Evolutionary conservation across 2,797 vertebrate species (phyloP).

Genomic region (Gadopsis bispinosus): DNA sequence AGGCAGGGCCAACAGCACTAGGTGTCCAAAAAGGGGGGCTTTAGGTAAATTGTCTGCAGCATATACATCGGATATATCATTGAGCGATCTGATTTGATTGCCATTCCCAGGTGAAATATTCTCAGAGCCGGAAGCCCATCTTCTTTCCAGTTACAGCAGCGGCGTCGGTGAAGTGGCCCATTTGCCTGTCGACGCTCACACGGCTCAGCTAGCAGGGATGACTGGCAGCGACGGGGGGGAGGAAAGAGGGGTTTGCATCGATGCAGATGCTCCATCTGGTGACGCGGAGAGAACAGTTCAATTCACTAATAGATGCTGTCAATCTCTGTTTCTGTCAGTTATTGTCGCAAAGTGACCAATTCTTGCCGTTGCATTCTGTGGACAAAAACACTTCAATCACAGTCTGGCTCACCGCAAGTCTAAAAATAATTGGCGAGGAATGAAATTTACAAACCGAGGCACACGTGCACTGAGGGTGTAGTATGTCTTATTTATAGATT

Average conservation of each 20-base stretch:
- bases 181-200: conserved; percentile 69
- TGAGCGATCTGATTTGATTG: conserved; percentile 58
- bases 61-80: conserved; percentile 50
- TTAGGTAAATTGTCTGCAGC: conserved; percentile 42
- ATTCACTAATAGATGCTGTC: conserved; percentile 33
- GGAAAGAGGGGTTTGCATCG: conserved; percentile 22
- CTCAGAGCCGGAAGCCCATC: conserved; percentile 51
- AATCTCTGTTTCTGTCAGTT: conserved; percentile 20
- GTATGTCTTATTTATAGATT: not conserved
- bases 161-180: conserved; percentile 63
- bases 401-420: not conserved
- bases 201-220: conserved; percentile 48
- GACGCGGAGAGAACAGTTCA: conserved; percentile 1
- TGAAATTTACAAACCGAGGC: conserved; percentile 7
- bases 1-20: conserved; percentile 15
- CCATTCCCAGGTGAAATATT: conserved; percentile 55
- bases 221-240: conserved; percentile 32
- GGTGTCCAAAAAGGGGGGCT: conserved; percentile 11
- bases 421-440: conserved; percentile 30
- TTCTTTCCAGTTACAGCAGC: conserved; percentile 68
- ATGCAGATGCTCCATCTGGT: conserved; percentile 43
- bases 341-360: conserved; percentile 11
- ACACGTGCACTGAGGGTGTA: not conserved
- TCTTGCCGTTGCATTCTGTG: not conserved
- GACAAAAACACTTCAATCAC: not conserved